Base-by-base conservation (phyloP, 2,113 vertebrate species). In the Nerophis lumbriciformis region DNA sequence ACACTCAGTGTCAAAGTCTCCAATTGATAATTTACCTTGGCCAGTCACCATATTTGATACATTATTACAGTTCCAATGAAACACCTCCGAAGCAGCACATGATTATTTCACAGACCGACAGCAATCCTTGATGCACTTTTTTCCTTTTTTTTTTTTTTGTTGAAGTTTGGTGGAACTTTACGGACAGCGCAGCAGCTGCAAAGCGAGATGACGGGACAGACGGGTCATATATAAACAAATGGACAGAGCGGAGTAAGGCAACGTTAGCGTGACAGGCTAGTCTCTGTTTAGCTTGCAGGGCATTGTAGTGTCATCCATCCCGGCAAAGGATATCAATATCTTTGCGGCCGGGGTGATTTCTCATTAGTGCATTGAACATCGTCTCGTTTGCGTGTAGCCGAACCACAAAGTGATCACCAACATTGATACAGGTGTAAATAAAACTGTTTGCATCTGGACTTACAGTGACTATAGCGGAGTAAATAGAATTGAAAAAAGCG, bases 211-310 rank as follows among this genome's bases (percentile, higher is more conserved):
- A 87, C 76, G 81, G 81, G 83, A 78, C 79, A 85, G 69, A 87
- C 84, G 56, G 75, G 73, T 81, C 81, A 84, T 79, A 85, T 79
- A 85, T 68, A 73, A 87, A 87, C 81, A 88, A 78, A 81, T 75
- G 78, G 82, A 88, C 84, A 88, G 83, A 85, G 86, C 87, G 87
- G 87, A 89, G 85, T 90, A 90, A 90, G 89, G 89, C 89, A 90
- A 89, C 88, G 73, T 80, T 90, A 87, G 83, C 87, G 86, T 88
- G 88, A 86, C 83, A 87, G 85, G 85, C 84, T 86, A 80, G 78
- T 86, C 82, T 82, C 83, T 86, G 79, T 87, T 88, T 85, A 78
- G 82, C 81, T 88, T 85, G 85, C 89, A 87, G 86, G 86, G 88
- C 87, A 84, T 83, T 85, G 88, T 82, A 81, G 87, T 86, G 84